phyloP scores from a whole-genome alignment of 2,797 vertebrate genomes.

The Craterocephalus amniculus region DNA sequence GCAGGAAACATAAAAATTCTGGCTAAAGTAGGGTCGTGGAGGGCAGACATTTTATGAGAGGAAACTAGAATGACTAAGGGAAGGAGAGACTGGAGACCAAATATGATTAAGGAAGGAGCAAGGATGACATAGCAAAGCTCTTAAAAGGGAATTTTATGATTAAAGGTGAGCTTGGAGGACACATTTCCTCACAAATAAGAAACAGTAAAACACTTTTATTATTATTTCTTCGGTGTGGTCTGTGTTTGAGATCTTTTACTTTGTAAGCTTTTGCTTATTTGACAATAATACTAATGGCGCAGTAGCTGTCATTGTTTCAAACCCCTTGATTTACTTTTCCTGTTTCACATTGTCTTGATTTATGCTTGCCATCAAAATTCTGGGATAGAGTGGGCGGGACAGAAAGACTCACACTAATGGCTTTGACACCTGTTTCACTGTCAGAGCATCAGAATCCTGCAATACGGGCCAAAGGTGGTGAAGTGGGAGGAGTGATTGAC shows the following conservation, averaged over 20 bases:
- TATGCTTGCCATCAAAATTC: slow-evolving; percentile 51
- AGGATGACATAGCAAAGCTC: slow-evolving; percentile 44
- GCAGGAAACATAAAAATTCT: slow-evolving; percentile 57
- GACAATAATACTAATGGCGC: slow-evolving; percentile 12
- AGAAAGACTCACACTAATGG: slow-evolving; percentile 46
- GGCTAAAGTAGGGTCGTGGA: slow-evolving; percentile 50
- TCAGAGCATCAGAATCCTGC: slow-evolving; percentile 42
- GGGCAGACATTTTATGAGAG: slow-evolving; percentile 55
- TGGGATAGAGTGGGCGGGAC: slow-evolving; percentile 52
- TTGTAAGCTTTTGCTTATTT: slow-evolving; percentile 18
- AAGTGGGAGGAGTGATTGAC: slow-evolving; percentile 38
- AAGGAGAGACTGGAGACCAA: slow-evolving; percentile 35
- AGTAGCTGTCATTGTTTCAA: slow-evolving; percentile 10
- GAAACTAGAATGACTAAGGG: slow-evolving; percentile 50
- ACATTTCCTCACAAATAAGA: slow-evolving; percentile 30
- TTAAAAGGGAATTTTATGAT: slow-evolving; percentile 58
- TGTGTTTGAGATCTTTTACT: slow-evolving; percentile 19
- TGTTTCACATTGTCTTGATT: slow-evolving; percentile 50
- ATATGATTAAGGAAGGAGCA: slow-evolving; percentile 51
- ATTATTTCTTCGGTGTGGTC: not conserved
- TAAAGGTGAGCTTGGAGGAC: slow-evolving; percentile 40
- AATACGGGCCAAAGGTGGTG: slow-evolving; percentile 38
- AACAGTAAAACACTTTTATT: slow-evolving; percentile 24
- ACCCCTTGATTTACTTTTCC: slow-evolving; percentile 22
- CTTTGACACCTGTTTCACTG: slow-evolving; percentile 59